These are phyloP conservation scores for Clytia hemisphaerica DNA, from an alignment of 30 jellyfish, hydroid and myxozoan species.

Conservation along the genomic window DNA sequence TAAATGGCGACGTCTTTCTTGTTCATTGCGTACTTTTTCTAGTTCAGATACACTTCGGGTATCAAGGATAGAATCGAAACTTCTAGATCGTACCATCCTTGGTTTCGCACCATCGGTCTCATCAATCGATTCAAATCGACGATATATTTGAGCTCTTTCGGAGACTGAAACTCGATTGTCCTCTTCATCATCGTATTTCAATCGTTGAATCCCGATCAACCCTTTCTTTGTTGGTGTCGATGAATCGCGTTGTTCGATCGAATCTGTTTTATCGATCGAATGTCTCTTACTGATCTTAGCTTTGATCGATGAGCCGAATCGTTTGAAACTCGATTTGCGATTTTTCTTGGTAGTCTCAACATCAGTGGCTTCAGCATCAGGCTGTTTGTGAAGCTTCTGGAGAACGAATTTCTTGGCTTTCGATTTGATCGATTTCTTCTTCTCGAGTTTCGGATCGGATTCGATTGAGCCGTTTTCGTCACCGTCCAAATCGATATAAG, in stretches of 20 bases:
- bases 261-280: neutral
- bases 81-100: neutral
- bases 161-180: neutral
- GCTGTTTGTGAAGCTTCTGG: neutral
- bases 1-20: slow-evolving; percentile 1
- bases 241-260: neutral
- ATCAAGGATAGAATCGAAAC: slow-evolving; percentile 14
- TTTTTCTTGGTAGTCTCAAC: neutral
- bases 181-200: neutral
- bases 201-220: too few relatives aligned
- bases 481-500: too few relatives aligned
- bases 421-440: slow-evolving; percentile 2
- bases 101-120: neutral
- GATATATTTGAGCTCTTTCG: neutral
- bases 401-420: neutral
- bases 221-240: too few relatives aligned
- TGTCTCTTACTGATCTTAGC: neutral
- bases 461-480: too few relatives aligned
- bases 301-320: neutral
- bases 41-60: neutral
- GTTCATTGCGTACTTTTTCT: neutral
- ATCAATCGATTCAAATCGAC: neutral
- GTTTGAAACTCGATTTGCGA: neutral
- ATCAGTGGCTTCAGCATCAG: too few relatives aligned
- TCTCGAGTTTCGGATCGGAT: too few relatives aligned